Percentiles rank a stretch among this genome's conserved stretches.
These are phyloP conservation scores for Prenolepis imparis DNA, from an alignment of 2,888 invertebrate species.

Conservation along the genomic window DNA sequence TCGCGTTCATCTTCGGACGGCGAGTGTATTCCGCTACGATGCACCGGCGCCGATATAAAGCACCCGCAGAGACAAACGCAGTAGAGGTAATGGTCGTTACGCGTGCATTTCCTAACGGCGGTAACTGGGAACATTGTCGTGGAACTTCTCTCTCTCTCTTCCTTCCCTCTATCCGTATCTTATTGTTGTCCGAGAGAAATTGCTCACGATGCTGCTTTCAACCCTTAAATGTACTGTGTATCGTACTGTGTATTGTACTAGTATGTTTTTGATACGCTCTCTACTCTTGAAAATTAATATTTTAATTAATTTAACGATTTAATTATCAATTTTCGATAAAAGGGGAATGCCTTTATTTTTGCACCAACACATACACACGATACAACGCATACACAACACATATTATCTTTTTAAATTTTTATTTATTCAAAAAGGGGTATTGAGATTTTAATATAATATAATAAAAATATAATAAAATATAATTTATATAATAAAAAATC, in stretches of 20 bases:
- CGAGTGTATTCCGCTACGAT: constrained; percentile 17
- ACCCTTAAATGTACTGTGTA: constrained; percentile 3
- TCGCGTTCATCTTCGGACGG: constrained; percentile 57
- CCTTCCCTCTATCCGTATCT: background rate
- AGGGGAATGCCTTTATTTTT: background rate
- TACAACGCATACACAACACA: background rate
- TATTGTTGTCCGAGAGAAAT: constrained; percentile 34
- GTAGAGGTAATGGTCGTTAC: constrained; percentile 57
- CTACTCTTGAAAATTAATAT: background rate
- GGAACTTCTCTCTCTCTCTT: constrained; percentile 11
- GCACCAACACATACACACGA: background rate
- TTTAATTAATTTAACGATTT: background rate
- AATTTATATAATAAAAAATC: background rate
- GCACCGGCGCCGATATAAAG: constrained; percentile 53
- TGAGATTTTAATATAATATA: background rate
- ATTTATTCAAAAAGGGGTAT: background rate
- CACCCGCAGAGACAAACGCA: constrained; percentile 52
- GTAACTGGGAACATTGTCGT: constrained; percentile 46
- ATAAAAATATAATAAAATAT: background rate
- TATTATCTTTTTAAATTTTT: background rate
- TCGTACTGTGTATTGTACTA: background rate
- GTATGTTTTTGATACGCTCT: background rate
- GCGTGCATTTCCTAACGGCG: constrained; percentile 47
- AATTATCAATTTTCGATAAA: background rate
- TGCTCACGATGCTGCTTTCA: constrained; percentile 17